A percentile compares a stretch with the other conserved stretches of the same genome.
Evolutionary conservation across 2,888 invertebrate genomes (phyloP).

Genomic region (Tridacna gigas): DNA sequence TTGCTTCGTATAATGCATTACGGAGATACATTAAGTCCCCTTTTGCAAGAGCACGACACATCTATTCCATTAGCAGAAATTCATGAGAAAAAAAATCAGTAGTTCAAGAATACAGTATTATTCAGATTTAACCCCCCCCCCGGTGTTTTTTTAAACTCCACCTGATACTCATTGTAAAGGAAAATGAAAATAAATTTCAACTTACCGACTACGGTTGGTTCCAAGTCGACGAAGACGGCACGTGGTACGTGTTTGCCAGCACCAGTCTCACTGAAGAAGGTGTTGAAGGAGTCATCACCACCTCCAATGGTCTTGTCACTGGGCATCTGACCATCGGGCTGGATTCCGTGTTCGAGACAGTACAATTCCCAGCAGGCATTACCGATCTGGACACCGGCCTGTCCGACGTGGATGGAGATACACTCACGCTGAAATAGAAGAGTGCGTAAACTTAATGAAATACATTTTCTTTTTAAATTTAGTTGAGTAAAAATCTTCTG

Average conservation of each 20-base stretch:
- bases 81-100: no score
- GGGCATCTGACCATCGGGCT: slow-evolving; percentile 83
- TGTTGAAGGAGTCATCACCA: slow-evolving; percentile 95
- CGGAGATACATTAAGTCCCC: no score
- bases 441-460: background rate
- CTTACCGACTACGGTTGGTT: slow-evolving; percentile 96
- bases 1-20: no score
- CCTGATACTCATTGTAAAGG: background rate
- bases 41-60: no score
- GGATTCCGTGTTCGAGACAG: slow-evolving; percentile 87
- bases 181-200: background rate
- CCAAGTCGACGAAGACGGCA: slow-evolving; percentile 96
- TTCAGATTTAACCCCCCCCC: no score
- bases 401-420: slow-evolving; percentile 86
- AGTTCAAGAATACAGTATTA: no score
- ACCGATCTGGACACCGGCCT: slow-evolving; percentile 86
- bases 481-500: background rate
- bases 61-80: no score
- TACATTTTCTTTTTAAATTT: no score
- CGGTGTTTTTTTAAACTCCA: no score
- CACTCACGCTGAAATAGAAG: slow-evolving; percentile 84
- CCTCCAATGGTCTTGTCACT: slow-evolving; percentile 74
- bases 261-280: slow-evolving; percentile 91
- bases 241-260: slow-evolving; percentile 98
- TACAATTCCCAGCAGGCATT: slow-evolving; percentile 87